phyloP scores from a whole-genome alignment of 2,797 vertebrate species.

The Hybognathus amarus region DNA sequence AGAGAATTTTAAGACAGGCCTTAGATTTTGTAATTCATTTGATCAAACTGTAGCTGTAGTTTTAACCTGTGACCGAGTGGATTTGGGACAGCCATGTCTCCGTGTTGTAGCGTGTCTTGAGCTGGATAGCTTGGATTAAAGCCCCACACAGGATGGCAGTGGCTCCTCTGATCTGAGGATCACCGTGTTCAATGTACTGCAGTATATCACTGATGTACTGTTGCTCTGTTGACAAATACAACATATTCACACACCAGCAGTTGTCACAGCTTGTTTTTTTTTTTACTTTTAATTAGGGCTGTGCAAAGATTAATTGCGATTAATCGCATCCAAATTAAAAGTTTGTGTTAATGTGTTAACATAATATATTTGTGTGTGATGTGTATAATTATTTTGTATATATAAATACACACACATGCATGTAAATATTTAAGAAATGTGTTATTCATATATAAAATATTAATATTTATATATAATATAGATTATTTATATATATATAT shows the following conservation, averaged over 20 bases:
- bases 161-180: conserved; percentile 95
- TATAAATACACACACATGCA: no score
- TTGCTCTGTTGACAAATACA: conserved; percentile 79
- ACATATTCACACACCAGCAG: neutral
- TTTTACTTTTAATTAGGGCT: neutral
- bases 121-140: conserved; percentile 87
- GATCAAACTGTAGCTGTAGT: no score
- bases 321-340: no score
- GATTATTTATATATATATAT: no score
- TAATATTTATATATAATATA: no score
- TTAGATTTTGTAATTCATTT: neutral
- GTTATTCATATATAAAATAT: no score
- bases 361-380: no score
- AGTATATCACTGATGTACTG: conserved; percentile 92
- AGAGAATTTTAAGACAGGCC: neutral
- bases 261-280: neutral
- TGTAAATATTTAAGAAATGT: no score
- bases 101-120: conserved; percentile 88
- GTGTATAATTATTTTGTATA: no score
- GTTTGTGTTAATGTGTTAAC: no score
- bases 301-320: no score
- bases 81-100: conserved; percentile 86
- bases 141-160: conserved; percentile 92
- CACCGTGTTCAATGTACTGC: conserved; percentile 88
- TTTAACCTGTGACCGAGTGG: conserved; percentile 77